Conservation (phyloP, 2,797 vertebrate species). For the Champsocephalus gunnari region DNA sequence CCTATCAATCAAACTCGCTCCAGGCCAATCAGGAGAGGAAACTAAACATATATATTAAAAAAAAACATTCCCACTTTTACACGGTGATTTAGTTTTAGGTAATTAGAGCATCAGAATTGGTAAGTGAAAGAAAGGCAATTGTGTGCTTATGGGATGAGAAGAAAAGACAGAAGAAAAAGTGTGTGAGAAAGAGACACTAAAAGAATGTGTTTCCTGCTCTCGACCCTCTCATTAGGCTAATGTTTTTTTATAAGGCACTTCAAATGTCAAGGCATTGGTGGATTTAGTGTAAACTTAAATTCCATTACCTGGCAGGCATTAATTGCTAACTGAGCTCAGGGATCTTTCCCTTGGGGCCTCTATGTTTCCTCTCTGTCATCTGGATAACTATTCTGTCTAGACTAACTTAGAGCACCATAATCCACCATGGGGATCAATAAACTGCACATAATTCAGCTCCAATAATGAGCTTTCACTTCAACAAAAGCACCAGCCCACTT, state of each 20-base stretch:
- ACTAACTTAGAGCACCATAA: conserved; percentile 99
- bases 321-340: conserved; percentile 97
- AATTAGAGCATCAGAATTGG: conserved; percentile 69
- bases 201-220: conserved; percentile 84
- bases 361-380: conserved; percentile 99
- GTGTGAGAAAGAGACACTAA: conserved; percentile 40
- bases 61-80: conserved; percentile 16
- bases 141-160: conserved; percentile 20
- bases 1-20: conserved; percentile 80
- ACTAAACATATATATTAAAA: no score
- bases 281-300: conserved; percentile 99
- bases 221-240: conserved; percentile 97
- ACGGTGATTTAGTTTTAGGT: conserved; percentile 76
- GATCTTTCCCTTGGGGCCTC: conserved; percentile 96
- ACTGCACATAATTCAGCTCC: conserved; percentile 99
- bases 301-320: conserved; percentile 99
- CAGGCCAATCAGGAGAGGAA: conserved; percentile 37
- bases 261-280: conserved; percentile 97
- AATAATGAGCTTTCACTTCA: conserved; percentile 99
- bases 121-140: conserved; percentile 20
- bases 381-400: conserved; percentile 99
- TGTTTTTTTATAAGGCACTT: conserved; percentile 97
- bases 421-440: conserved; percentile 99
- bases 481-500: conserved; percentile 97
- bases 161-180: conserved; percentile 29